Percentiles rank a stretch among this genome's conserved stretches.
Conservation (phyloP, 2,888 invertebrate genomes). For the Tipula vernalis region DNA sequence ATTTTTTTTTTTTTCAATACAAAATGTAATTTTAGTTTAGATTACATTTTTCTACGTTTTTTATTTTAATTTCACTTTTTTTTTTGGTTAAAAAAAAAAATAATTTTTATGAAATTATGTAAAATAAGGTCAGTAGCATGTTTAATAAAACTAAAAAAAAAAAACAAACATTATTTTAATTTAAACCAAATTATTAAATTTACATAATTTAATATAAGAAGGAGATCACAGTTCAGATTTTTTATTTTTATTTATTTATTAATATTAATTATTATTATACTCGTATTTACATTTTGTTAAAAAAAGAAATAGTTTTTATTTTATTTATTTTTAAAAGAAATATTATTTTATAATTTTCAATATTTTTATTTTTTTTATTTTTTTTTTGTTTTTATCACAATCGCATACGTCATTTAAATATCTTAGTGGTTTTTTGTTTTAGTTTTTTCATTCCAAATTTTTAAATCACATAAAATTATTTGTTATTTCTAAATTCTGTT, state of each 20-base stretch:
- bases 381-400: not conserved
- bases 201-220: not conserved
- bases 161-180: not conserved
- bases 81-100: not conserved
- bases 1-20: not conserved
- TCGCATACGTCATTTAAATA: slow-evolving; percentile 4
- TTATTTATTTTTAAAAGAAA: not conserved
- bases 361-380: not conserved
- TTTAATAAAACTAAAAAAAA: not conserved
- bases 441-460: not conserved
- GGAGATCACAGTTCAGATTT: not conserved
- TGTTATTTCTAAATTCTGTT: not conserved
- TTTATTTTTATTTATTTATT: not conserved
- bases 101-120: not conserved
- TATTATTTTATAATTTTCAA: not conserved
- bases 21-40: not conserved
- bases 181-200: not conserved
- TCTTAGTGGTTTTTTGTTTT: not conserved
- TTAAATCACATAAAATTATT: not conserved
- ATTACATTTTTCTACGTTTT: not conserved
- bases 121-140: not conserved
- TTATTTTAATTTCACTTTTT: not conserved
- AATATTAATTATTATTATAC: not conserved
- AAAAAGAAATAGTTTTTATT: not conserved
- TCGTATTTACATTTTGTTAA: not conserved